A percentile compares a stretch with the other conserved stretches of the same genome.
phyloP scores from a whole-genome alignment of 2,888 invertebrate genomes.

The Zeuzera pyrina region DNA sequence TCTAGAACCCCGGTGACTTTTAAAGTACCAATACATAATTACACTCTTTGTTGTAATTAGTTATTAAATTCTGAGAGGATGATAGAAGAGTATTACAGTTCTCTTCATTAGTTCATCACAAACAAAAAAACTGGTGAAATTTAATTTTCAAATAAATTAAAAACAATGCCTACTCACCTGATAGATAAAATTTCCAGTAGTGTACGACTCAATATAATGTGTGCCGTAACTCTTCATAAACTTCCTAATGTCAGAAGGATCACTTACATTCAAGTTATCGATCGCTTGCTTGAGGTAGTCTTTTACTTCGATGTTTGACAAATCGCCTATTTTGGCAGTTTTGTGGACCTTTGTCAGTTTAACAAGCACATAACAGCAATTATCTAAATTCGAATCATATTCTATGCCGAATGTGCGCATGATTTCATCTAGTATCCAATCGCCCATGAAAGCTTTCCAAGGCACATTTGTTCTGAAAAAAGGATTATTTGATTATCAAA shows the following conservation, averaged over 20 bases:
- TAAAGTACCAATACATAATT: too few species aligned
- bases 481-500: background rate
- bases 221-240: conserved; percentile 90
- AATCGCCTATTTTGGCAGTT: conserved; percentile 74
- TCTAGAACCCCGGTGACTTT: too few species aligned
- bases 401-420: conserved; percentile 88
- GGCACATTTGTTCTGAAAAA: conserved; percentile 74
- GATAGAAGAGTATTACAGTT: too few species aligned
- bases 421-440: conserved; percentile 86
- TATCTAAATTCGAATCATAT: conserved; percentile 73
- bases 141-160: background rate
- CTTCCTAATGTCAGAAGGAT: conserved; percentile 79
- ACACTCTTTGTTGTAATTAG: too few species aligned
- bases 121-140: too few species aligned
- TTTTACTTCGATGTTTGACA: conserved; percentile 74
- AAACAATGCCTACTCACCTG: conserved; percentile 78
- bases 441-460: conserved; percentile 90
- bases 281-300: conserved; percentile 77
- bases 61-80: too few species aligned
- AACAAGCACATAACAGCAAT: conserved; percentile 82
- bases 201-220: conserved; percentile 88
- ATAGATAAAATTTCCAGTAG: conserved; percentile 89
- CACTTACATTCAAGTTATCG: conserved; percentile 76
- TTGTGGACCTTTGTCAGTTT: conserved; percentile 79
- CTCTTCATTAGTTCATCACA: too few species aligned